Base-by-base conservation (phyloP, 30 jellyfish, hydroid and myxozoan species). In the Calvadosia cruxmelitensis region DNA sequence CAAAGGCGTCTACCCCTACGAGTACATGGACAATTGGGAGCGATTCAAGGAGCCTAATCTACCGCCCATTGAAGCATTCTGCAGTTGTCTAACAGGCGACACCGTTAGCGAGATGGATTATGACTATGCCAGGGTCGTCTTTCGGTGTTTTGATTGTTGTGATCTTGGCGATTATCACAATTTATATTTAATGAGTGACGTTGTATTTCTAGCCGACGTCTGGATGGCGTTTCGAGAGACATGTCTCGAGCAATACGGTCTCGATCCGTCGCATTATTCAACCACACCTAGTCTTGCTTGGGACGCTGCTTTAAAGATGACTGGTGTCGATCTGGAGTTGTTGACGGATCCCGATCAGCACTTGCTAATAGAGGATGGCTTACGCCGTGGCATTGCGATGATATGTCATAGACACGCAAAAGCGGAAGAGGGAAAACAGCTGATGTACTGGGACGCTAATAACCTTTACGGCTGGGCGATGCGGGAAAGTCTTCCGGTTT, bases 271-370 rank as follows among this genome's bases (percentile, higher is more conserved):
- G n/a, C n/a, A n/a, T 13, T 49, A 49, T 49, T n/a, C 13, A 10
- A 49, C 61, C 13, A n/a, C 61, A 10, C 61, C 61, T 10, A n/a
- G 61, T 10, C n/a, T 49, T 13, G 61, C 61, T 10, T 49, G 61
- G 61, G 61, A 49, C n/a, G 61, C 61, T 10, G 13, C 13, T n/a
- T 49, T 49, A 49, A 49, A 49, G 61, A n/a, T 49, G n/a, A 49
- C 61, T 10, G 61, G n/a, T n/a, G 13, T 49, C 61, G 16, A 49
- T 10, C 61, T 49, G 13, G 61, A 49, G 61, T 49, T 49, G 61
- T 49, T 49, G n/a, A 49, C 61, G n/a, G 61, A 49, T n/a, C 61
- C 61, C 61, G n/a, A 49, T n/a, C 13, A 49, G 61, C n/a, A 10
- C 16, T 49, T 49, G n/a, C 13, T 49, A n/a, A 49, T 49, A 49